Percentiles rank a stretch among this genome's conserved stretches.
phyloP scores from a whole-genome alignment of 2,888 invertebrate species.

The Halictus quadricinctus region DNA sequence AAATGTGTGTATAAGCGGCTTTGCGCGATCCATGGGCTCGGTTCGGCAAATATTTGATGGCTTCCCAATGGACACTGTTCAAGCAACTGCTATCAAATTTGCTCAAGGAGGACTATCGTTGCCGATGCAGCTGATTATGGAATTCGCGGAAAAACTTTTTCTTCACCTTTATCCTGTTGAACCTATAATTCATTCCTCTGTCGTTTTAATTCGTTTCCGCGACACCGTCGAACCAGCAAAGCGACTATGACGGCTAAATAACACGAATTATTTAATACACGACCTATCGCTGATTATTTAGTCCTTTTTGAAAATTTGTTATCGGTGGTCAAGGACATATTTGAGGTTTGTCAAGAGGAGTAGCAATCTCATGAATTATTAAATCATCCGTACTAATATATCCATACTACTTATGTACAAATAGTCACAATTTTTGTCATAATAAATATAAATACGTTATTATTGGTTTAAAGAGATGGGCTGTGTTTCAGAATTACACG shows the following conservation, averaged over 20 bases:
- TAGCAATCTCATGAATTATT: no score
- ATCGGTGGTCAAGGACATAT: no score
- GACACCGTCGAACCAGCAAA: not conserved
- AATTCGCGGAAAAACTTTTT: not conserved
- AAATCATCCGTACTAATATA: no score
- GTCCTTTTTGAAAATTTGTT: no score
- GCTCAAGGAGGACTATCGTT: not conserved
- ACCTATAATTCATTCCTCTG: not conserved
- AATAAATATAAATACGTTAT: not conserved
- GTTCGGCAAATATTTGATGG: conserved; percentile 68
- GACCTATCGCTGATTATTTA: no score
- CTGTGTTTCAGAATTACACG: no score
- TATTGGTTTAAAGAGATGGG: not conserved
- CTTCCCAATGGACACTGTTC: conserved; percentile 65
- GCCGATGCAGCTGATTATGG: not conserved
- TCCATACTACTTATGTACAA: no score
- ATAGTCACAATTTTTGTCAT: no score
- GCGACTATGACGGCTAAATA: no score
- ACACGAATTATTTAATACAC: no score
- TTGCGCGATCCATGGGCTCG: conserved; percentile 60
- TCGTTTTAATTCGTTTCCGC: not conserved
- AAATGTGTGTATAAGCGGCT: conserved; percentile 69
- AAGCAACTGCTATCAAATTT: conserved; percentile 6
- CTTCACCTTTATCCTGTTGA: not conserved
- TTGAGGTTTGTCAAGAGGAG: no score